Evolutionary conservation across 2,888 invertebrate genomes (phyloP), one percentile per base, ranked within the genome.

Genomic region (Teleiodes luculella): DNA sequence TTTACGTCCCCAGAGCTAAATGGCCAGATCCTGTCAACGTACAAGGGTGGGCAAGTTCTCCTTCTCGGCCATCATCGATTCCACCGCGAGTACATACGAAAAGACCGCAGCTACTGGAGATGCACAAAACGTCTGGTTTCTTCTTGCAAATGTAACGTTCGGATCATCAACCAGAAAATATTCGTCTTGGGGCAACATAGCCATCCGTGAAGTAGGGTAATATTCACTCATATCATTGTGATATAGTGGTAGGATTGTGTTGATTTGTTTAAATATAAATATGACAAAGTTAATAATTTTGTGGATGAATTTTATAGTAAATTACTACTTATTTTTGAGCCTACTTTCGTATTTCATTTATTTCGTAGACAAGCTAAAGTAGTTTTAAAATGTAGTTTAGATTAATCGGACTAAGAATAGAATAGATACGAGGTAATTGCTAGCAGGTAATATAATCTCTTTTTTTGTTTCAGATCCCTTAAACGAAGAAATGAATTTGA

Each of bases 71-170:
- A 76, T 0, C 63, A 81, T 53, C 70, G 78, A 0, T 84, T 77
- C 59, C 71, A 81, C 55, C 67, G 74, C 5, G 78, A 81, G 35
- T 81, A 82, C 37, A 74, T 71, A 0, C 74, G 73, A n/a, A 67
- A 66, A 1, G 52, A 57, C 4, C 68, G 67, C 11, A 83, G 84
- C 51, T 80, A 76, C 61, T 84, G 83, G 83, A 66, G 84, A 1
- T 84, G 84, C 50, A 69, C 72, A 1, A 83, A 78, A 55, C 67
- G 80, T 52, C 52, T 69, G 0, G 58, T 67, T 0, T 62, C 63
- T 30, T 63, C 68, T 13, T 83, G 83, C 56, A 80, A 76, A 59
- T 76, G 75, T 55, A 78, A 69, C 54, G 69, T 78, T 7, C 68
- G 72, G 35, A 76, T 84, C 24, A 65, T 80, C 2, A 57, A 67